Evolutionary conservation across 2,113 vertebrate species (phyloP).

Genomic region (Merops nubicus): DNA sequence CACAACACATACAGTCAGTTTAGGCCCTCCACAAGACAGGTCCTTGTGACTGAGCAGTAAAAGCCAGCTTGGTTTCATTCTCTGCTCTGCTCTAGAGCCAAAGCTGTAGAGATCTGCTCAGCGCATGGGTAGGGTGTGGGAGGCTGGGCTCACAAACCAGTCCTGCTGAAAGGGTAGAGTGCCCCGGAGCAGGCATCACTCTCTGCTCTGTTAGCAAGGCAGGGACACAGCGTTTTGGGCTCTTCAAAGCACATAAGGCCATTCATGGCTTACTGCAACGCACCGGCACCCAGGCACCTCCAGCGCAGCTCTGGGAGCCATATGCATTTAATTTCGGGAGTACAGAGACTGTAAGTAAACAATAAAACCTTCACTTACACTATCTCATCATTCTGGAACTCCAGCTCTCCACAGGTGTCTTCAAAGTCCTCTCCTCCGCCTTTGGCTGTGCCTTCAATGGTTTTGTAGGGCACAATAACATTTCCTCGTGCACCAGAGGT

Average conservation of each 20-base stretch:
- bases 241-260: background rate
- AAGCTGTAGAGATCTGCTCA: background rate
- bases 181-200: background rate
- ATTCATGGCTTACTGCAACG: background rate
- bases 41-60: background rate
- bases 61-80: accelerated
- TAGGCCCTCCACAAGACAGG: background rate
- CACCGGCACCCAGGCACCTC: background rate
- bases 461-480: conserved; percentile 93
- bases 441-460: conserved; percentile 88
- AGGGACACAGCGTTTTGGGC: background rate
- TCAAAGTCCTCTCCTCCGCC: conserved; percentile 98
- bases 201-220: background rate
- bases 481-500: conserved; percentile 90
- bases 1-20: background rate
- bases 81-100: background rate
- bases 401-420: conserved; percentile 90
- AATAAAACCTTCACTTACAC: conserved; percentile 83
- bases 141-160: background rate
- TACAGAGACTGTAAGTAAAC: background rate
- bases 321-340: background rate
- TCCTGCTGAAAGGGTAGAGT: background rate
- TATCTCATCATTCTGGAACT: conserved; percentile 96
- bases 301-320: background rate
- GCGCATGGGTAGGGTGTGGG: accelerated